phyloP scores from a whole-genome alignment of 2,113 vertebrate species.

The Cromileptes altivelis region DNA sequence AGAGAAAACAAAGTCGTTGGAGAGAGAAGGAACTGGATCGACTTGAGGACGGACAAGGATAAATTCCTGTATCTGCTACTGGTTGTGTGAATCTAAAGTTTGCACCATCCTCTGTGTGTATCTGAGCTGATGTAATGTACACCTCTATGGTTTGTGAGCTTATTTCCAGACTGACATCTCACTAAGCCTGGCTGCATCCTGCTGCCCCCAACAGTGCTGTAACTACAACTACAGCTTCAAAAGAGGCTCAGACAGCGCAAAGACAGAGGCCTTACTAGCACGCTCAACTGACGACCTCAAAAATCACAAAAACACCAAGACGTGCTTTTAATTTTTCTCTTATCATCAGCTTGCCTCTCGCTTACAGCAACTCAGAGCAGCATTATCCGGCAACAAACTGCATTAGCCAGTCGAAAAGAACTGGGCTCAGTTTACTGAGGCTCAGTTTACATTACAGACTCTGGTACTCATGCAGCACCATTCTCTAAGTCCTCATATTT shows the following conservation, averaged over 20 bases:
- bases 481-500: too few species aligned
- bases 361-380: not conserved
- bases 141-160: not conserved
- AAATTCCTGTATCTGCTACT: not conserved
- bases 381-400: not conserved
- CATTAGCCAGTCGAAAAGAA: not conserved
- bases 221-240: not conserved
- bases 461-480: too few species aligned
- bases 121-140: not conserved
- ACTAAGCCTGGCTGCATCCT: not conserved
- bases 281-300: not conserved
- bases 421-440: not conserved
- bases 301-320: not conserved
- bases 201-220: not conserved
- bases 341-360: too few species aligned
- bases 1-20: not conserved
- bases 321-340: not conserved
- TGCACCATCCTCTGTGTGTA: not conserved
- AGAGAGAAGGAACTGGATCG: not conserved
- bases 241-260: not conserved
- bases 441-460: not conserved
- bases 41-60: not conserved
- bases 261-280: not conserved
- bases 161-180: not conserved
- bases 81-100: not conserved